Base-by-base conservation (phyloP, 2,113 vertebrate species). In the Galeopterus variegatus region DNA sequence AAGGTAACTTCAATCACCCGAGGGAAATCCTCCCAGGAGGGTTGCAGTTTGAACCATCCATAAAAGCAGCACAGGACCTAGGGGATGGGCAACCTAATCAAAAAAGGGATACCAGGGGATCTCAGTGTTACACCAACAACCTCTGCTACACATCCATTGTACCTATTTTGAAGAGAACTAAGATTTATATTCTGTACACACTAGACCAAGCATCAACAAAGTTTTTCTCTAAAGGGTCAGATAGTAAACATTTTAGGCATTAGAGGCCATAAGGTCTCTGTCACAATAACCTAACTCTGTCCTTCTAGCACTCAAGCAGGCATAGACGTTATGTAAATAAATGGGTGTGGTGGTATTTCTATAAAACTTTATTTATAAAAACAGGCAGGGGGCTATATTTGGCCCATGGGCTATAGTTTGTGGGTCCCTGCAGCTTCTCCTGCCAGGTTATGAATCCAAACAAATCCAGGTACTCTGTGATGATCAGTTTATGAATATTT, bases 401-500 rank as follows among this genome's bases (percentile, higher is more conserved):
- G 19, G 21, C 56, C 33, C 7, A 5, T 0, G 1, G 31, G 62
- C n/a, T 6, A 11, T 10, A n/a, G 3, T 69, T 14, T 13, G 0
- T 36, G 33, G 58, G 5, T 31, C 14, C 24, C n/a, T 58, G 36
- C 3, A 65, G 19, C 6, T 15, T 62, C 28, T n/a, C 33, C 52
- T 23, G 33, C 17, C 65, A 90, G 31, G 9, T 24, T 56, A 24
- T 33, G 8, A 58, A 1, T 24, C 13, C 70, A 65, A 79, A 45
- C 33, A 72, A 90, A n/a, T 1, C 75, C 45, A 58, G 90, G 18
- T 5, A 4, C 58, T 88, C 73, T 21, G 41, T 62, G 79, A 1
- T 50, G 10, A 52, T 8, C 48, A 13, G 0, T 2, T 65, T 62
- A 26, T 56, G 14, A 41, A 58, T 1, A 19, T 2, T 76, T 26